phyloP scores from a whole-genome alignment of 1,140 invertebrate genomes.

The Leptonema lineaticorne region DNA sequence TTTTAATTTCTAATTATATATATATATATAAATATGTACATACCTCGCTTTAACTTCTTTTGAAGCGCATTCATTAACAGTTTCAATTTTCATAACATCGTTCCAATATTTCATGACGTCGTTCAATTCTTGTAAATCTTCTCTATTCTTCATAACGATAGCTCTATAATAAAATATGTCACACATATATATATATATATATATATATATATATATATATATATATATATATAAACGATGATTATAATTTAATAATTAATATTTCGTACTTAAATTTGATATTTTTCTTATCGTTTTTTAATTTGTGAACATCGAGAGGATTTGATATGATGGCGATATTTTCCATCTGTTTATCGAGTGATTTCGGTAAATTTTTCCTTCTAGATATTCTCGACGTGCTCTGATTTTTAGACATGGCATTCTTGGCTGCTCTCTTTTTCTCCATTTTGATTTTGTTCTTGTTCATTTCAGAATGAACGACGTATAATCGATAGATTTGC shows the following conservation, averaged over 20 bases:
- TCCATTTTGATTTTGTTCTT: conserved; percentile 57
- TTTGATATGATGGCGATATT: conserved; percentile 48
- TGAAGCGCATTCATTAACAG: too few relatives aligned
- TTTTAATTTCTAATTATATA: too few relatives aligned
- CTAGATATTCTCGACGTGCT: conserved; percentile 48
- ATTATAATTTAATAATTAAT: background rate
- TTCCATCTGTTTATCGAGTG: conserved; percentile 60
- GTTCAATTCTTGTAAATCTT: background rate
- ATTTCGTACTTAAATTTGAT: conserved; percentile 33
- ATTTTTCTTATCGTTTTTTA: conserved; percentile 45
- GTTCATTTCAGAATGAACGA: conserved; percentile 69
- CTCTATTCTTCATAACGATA: background rate
- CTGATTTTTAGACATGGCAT: conserved; percentile 48
- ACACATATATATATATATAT: background rate
- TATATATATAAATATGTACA: too few relatives aligned
- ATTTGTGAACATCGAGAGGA: conserved; percentile 48
- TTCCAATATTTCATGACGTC: too few relatives aligned
- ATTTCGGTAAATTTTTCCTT: conserved; percentile 57
- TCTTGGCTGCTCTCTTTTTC: conserved; percentile 40
- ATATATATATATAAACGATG: background rate
- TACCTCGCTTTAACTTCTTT: too few relatives aligned
- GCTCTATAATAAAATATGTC: background rate
- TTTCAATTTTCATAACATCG: too few relatives aligned
- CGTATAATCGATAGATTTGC: conserved; percentile 80
- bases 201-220: background rate